Base-by-base conservation (phyloP, 1,140 invertebrate species). In the Diorhabda carinulata region DNA sequence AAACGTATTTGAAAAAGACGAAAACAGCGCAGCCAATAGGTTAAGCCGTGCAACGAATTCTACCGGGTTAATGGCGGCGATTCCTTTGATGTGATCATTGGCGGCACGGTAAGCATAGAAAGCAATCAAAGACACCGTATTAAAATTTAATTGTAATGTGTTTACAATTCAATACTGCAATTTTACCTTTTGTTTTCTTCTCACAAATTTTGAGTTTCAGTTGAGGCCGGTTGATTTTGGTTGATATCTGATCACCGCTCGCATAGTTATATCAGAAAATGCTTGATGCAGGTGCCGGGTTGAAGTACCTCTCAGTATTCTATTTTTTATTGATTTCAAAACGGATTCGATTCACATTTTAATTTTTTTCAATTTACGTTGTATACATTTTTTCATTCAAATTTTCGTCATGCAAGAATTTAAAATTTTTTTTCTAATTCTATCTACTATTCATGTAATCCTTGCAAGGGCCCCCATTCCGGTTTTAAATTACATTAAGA, bases 111-210 rank as follows among this genome's bases (percentile, higher is more conserved):
- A 57, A 57, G 52, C 52, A 57, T 10, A 10, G 52, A 57, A 57
- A 57, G 52, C 52, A 57, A 57, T 57, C 52, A 57, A 57, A 57
- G 52, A 57, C 52, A 10, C 52, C 52, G 52, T 57, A 57, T 57
- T 57, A 57, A 25, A 25, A 25, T 25, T 25, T 25, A 25, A 25
- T 25, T 25, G 25, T 1, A 25, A 25, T 25, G 25, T 25, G 25
- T 25, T 25, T 25, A 25, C 25, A 25, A 25, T 25, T 25, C 25
- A 25, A 25, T 25, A 25, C 25, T 25, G 25, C 25, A 25, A 25
- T 25, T 25, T 25, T 25, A 25, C 1, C 25, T 25, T 25, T 25
- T 9, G 10, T 57, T 57, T 57, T 57, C 52, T 57, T 57, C 52
- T 10, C 52, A 57, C 52, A 57, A 57, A 57, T 7, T 57, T 57